phyloP scores from a whole-genome alignment of 2,888 invertebrate species.

The Cheilosia scutellata region DNA sequence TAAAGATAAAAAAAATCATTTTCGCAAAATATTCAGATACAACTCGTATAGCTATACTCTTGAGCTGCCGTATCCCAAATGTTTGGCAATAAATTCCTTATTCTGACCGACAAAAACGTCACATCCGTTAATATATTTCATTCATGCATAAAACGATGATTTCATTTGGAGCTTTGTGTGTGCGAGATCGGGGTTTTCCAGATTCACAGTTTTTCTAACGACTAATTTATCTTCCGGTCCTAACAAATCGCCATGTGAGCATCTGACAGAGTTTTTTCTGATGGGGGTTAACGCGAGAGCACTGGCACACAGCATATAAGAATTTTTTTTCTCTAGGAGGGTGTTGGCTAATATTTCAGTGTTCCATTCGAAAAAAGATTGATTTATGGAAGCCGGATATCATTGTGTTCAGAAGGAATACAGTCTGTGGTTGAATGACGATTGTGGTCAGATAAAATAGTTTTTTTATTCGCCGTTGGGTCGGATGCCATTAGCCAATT shows the following conservation, averaged over 20 bases:
- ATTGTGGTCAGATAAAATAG: slow-evolving; percentile 24
- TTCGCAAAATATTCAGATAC: slow-evolving; percentile 36
- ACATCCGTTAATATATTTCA: slow-evolving; percentile 72
- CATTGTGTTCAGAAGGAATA: slow-evolving; percentile 29
- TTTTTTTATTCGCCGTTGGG: not conserved
- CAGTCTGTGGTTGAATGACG: slow-evolving; percentile 3
- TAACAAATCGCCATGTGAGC: slow-evolving; percentile 19
- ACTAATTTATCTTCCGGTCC: slow-evolving; percentile 72
- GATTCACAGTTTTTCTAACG: slow-evolving; percentile 72
- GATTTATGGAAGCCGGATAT: slow-evolving; percentile 55
- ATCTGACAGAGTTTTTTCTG: slow-evolving; percentile 3
- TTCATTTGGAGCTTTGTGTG: slow-evolving; percentile 69
- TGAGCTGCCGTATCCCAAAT: not conserved
- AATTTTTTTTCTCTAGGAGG: slow-evolving; percentile 2
- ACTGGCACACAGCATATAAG: not conserved
- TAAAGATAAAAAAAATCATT: slow-evolving; percentile 29
- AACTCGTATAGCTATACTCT: not conserved
- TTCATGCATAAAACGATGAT: slow-evolving; percentile 73
- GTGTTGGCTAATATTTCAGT: slow-evolving; percentile 46
- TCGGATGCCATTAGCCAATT: slow-evolving; percentile 26
- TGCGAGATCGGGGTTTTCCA: slow-evolving; percentile 67
- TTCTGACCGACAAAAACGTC: slow-evolving; percentile 49
- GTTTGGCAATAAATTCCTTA: slow-evolving; percentile 51
- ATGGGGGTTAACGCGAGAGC: not conserved
- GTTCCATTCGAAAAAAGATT: slow-evolving; percentile 39